phyloP scores from a whole-genome alignment of 2,797 vertebrate genomes.

The Cryptoblepharus egeriae region DNA sequence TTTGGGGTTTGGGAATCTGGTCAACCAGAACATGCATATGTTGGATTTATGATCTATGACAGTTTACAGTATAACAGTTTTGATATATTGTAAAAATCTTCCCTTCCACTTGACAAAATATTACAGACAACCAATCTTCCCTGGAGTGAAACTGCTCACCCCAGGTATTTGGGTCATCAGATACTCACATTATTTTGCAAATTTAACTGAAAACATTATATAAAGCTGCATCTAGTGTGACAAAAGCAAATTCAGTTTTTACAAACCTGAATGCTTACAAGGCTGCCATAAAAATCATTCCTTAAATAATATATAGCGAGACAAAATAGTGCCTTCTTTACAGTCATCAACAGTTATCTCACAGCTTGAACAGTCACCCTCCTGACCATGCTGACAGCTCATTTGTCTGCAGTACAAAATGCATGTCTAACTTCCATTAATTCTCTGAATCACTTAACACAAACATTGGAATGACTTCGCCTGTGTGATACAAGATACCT shows the following conservation, averaged over 20 bases:
- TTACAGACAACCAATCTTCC: neutral
- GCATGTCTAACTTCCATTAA: slow-evolving; percentile 24
- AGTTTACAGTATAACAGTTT: neutral
- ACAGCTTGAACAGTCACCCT: slow-evolving; percentile 11
- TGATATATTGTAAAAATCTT: neutral
- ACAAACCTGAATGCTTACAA: too few relatives aligned
- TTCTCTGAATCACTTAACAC: slow-evolving; percentile 33
- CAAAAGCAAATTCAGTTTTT: neutral
- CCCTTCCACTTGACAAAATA: neutral
- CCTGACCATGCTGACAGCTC: slow-evolving; percentile 13
- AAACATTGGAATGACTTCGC: slow-evolving; percentile 21
- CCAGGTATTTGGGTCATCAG: neutral
- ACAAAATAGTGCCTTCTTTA: neutral
- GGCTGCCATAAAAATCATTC: neutral
- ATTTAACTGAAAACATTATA: neutral
- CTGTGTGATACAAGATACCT: slow-evolving; percentile 25
- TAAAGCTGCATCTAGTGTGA: neutral
- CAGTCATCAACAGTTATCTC: neutral
- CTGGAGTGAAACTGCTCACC: neutral
- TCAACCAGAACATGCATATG: too few relatives aligned
- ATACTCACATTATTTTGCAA: neutral
- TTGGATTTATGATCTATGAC: too few relatives aligned
- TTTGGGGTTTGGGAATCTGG: too few relatives aligned
- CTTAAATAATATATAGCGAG: neutral
- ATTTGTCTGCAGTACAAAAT: slow-evolving; percentile 19